A percentile compares a stretch with the other conserved stretches of the same genome.
These are phyloP conservation scores for Homalodisca vitripennis DNA, from an alignment of 1,140 invertebrate species.

Conservation along the genomic window DNA sequence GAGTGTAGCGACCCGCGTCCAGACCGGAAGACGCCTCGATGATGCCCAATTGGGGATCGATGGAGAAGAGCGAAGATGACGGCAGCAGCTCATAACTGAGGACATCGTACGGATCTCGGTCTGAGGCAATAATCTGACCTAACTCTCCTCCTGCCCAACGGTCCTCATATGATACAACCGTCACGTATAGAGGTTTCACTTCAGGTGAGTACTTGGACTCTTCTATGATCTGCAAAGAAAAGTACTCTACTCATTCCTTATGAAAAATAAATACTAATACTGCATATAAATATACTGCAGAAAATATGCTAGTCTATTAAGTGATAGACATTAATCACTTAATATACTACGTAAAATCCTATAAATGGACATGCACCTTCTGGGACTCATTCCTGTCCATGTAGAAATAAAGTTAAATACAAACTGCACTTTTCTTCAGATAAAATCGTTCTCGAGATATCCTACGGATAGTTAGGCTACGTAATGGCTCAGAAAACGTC, in stretches of 20 bases:
- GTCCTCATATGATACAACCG: slow-evolving; percentile 84
- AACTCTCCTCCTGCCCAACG: slow-evolving; percentile 87
- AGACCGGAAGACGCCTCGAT: slow-evolving; percentile 78
- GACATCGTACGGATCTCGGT: slow-evolving; percentile 90
- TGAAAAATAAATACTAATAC: no score
- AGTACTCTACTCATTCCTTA: slow-evolving; percentile 6
- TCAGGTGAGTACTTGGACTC: slow-evolving; percentile 91
- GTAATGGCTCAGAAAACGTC: no score
- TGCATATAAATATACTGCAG: no score
- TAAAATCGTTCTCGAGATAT: no score
- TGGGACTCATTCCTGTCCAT: no score
- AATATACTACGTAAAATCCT: no score
- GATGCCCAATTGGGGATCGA: slow-evolving; percentile 76
- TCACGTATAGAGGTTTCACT: slow-evolving; percentile 79
- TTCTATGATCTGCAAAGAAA: slow-evolving; percentile 66
- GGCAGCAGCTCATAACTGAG: slow-evolving; percentile 70
- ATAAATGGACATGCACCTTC: no score
- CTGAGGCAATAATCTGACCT: slow-evolving; percentile 80
- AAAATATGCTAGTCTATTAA: no score
- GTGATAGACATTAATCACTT: no score
- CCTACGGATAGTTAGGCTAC: no score
- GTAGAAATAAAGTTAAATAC: no score
- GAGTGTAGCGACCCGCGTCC: slow-evolving; percentile 81
- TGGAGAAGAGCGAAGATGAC: slow-evolving; percentile 63
- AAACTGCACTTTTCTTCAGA: no score